These are phyloP conservation scores for Apolygus lucorum DNA, from an alignment of 1,140 invertebrate genomes.

Conservation along the genomic window DNA sequence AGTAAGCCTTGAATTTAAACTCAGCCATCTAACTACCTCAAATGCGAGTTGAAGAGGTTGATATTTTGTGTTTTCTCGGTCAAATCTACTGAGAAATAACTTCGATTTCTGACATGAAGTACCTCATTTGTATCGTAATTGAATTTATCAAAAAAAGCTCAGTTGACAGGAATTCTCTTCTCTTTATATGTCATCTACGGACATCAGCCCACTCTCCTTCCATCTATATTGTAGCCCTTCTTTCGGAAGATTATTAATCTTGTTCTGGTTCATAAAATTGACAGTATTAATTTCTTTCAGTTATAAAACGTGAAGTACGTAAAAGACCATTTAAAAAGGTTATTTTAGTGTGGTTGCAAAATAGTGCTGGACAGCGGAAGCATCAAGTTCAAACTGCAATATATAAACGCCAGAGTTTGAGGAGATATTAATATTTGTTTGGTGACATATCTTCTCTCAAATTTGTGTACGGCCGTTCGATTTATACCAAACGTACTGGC, in stretches of 20 bases:
- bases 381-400: not conserved
- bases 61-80: too few species aligned
- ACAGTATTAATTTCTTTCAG: slow-evolving; percentile 12
- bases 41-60: too few species aligned
- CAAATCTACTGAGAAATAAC: too few species aligned
- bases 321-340: not conserved
- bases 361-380: not conserved
- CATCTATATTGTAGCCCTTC: not conserved
- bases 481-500: not conserved
- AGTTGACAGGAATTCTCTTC: not conserved
- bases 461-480: not conserved
- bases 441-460: not conserved
- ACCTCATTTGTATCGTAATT: not conserved
- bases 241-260: not conserved
- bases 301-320: not conserved
- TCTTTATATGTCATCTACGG: not conserved
- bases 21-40: too few species aligned
- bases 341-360: not conserved
- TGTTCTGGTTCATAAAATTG: not conserved
- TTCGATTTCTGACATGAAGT: not conserved
- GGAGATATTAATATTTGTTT: not conserved
- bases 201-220: too few species aligned
- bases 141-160: not conserved
- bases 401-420: not conserved
- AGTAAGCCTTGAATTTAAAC: too few species aligned